Evolutionary conservation across 92 coral and sea anemone genomes (phyloP), one percentile per base, ranked within the genome.

Genomic region (Meandrina meandrites): DNA sequence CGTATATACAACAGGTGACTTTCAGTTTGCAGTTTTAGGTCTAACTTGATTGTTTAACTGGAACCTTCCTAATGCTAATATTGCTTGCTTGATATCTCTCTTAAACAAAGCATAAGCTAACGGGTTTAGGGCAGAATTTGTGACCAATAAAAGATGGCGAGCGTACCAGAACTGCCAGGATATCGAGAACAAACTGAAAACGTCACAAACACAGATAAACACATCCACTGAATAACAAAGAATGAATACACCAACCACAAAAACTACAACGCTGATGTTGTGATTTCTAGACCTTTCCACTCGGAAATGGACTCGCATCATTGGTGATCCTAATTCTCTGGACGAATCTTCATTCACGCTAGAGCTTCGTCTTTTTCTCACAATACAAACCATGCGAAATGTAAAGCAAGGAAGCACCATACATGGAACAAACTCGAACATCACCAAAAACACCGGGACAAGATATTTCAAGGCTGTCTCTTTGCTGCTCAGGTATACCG

Each of bases 71-170:
- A 78, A 21, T 36, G 81, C 81, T 78, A 53, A 28, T 15, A 78
- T 78, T 19, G 81, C 81, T 31, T 48, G 21, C n/a, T 36, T 80
- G 2, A 58, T 58, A 10, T 80, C 73, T 57, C 34, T 60, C 53
- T 80, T 80, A 37, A 64, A 37, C 35, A 58, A 58, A 10, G 73
- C 72, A 37, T 80, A 80, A 57, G 73, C 84, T n/a, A 80, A 0
- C 7, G 84, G 84, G 51, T 80, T 80, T 1, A 80, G 72, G 19
- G 84, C 84, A 31, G 84, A 80, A 60, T 80, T 80, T 34, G 84
- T 27, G 28, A 80, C 54, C 74, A 80, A n/a, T 40, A 80, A 58
- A 17, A 80, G 35, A 80, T 64, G 53, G 0, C 84, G 72, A 21
- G 22, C 72, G 12, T 58, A 19, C 84, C 84, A 80, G 36, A 58